Base-by-base conservation (phyloP, 1,140 invertebrate species). In the Kradibia gibbosae region DNA sequence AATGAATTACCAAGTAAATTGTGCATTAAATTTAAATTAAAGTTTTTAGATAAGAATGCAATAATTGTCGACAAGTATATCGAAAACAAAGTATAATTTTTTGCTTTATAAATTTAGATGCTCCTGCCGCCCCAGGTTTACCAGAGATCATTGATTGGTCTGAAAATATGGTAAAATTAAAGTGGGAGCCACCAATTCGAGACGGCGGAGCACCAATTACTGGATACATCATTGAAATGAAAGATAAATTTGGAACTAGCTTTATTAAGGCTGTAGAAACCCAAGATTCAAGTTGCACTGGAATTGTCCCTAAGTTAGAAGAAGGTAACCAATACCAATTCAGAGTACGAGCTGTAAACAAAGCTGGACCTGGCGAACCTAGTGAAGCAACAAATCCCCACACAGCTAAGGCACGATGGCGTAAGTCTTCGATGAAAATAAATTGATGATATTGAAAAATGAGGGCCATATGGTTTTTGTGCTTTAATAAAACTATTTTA, bases 151-250 rank as follows among this genome's bases (percentile, higher is more conserved):
- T 95, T 78, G 98, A 99, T 88, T 99, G 96, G 94, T 96, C 98
- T 88, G 96, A 98, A 88, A 96, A 97, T 87, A 96, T 96, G 84
- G 97, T 97, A 0, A 96, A 98, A 90, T 92, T 99, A 0, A 97
- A 98, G 88, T 99, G 99, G 99, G 98, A 99, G 84, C 95, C 95
- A 76, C 99, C 99, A 25, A 94, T 97, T 81, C 93, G 96, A 86
- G 98, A 99, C 93, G 98, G 98, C 50, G 99, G 99, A 17, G 96
- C 98, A 57, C 97, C 98, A 8, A 98, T 99, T 85, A 98, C 96
- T 11, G 96, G 97, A 85, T 99, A 99, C 88, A 93, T 99, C 70
- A 96, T 99, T 86, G 96, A 98, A 91, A 95, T 95, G 90, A 95
- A 95, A 86, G 95, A 96, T 70, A 96, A 96, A 89, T 95, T 93